phyloP scores from a whole-genome alignment of 1,140 invertebrate species.

The Charaxes varanes region DNA sequence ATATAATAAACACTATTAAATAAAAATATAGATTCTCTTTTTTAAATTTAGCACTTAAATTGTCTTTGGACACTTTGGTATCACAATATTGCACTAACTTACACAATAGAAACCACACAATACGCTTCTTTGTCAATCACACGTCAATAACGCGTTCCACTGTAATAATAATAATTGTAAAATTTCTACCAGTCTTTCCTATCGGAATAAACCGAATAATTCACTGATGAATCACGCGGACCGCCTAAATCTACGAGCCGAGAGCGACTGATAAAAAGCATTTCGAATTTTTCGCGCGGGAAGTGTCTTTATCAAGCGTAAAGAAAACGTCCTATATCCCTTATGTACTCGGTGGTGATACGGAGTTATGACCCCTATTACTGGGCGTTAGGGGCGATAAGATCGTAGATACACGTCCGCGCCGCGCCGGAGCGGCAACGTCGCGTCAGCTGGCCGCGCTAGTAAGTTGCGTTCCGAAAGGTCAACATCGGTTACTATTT shows the following conservation, averaged over 20 bases:
- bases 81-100: constrained; percentile 22
- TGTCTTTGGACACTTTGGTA: constrained; percentile 48
- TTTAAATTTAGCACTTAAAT: constrained; percentile 5
- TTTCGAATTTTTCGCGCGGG: constrained; percentile 72
- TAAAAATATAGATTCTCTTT: constrained; percentile 1
- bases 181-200: not conserved
- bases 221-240: constrained; percentile 19
- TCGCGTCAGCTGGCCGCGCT: constrained; percentile 68
- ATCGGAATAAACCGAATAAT: constrained; percentile 19
- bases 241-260: constrained; percentile 26
- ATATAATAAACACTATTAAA: no score
- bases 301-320: constrained; percentile 41
- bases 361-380: constrained; percentile 29
- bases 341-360: constrained; percentile 52
- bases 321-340: constrained; percentile 51
- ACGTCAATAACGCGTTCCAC: constrained; percentile 5
- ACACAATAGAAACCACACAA: not conserved
- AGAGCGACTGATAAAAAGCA: constrained; percentile 63
- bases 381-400: constrained; percentile 53
- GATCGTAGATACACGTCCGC: constrained; percentile 30
- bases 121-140: no score
- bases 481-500: constrained; percentile 67
- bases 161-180: constrained; percentile 4
- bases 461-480: constrained; percentile 60
- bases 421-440: constrained; percentile 47